Conservation (phyloP, 1,140 invertebrate genomes). For the Calephelis virginiensis region DNA sequence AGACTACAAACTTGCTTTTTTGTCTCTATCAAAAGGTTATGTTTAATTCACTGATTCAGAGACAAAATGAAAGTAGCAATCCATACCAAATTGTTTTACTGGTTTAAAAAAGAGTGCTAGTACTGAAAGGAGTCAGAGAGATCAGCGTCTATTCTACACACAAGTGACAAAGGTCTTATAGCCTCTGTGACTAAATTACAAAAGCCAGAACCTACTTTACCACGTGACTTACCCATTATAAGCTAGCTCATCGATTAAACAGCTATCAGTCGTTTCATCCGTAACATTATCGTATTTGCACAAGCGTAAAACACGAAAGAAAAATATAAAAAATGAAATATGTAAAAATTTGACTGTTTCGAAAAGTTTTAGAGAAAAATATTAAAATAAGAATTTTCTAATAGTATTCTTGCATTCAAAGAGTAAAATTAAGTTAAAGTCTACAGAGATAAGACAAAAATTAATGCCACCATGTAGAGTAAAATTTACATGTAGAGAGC, state of each 20-base stretch:
- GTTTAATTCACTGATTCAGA: too few species aligned
- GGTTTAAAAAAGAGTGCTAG: too few species aligned
- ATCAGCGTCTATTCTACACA: not conserved
- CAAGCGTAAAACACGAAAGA: slow-evolving; percentile 81
- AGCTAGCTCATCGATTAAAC: slow-evolving; percentile 91
- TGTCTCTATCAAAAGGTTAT: too few species aligned
- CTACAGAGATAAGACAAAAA: not conserved
- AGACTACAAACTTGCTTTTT: too few species aligned
- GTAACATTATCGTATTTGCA: slow-evolving; percentile 73
- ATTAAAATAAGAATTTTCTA: not conserved
- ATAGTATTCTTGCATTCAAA: slow-evolving; percentile 1
- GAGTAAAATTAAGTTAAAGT: not conserved
- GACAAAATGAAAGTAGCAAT: too few species aligned
- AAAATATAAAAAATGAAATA: slow-evolving; percentile 65
- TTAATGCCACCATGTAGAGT: not conserved
- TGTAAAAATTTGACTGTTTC: too few species aligned
- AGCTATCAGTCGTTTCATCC: slow-evolving; percentile 82
- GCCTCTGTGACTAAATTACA: slow-evolving; percentile 41
- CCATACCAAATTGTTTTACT: too few species aligned
- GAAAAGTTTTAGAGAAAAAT: not conserved
- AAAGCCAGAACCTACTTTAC: slow-evolving; percentile 44
- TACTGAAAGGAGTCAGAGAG: not conserved
- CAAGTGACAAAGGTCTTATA: not conserved
- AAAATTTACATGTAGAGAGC: not conserved
- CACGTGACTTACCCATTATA: slow-evolving; percentile 87